phyloP scores from a whole-genome alignment of 2,797 vertebrate genomes.

The Lagorchestes hirsutus region DNA sequence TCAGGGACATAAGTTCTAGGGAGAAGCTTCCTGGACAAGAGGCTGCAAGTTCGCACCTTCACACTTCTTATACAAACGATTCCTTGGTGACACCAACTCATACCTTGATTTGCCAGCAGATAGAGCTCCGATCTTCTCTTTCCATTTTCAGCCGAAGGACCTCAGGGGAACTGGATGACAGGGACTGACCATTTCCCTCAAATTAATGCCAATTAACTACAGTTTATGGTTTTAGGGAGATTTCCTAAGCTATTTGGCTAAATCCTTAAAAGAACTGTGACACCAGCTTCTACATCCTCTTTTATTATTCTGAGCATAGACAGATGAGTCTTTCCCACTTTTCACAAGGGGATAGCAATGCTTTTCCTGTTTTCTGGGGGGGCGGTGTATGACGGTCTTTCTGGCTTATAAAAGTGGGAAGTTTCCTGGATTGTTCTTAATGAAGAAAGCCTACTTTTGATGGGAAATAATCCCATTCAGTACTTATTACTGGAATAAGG shows the following conservation, averaged over 20 bases:
- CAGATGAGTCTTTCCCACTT: background rate
- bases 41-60: conserved; percentile 44
- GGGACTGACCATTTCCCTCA: conserved; percentile 18
- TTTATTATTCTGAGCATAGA: background rate
- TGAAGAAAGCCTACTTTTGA: conserved; percentile 61
- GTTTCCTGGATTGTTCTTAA: conserved; percentile 45
- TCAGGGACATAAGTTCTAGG: conserved; percentile 54
- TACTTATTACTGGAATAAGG: conserved; percentile 25
- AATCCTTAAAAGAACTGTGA: background rate
- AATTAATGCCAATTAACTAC: background rate
- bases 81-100: conserved; percentile 3
- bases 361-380: background rate
- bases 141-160: conserved; percentile 11
- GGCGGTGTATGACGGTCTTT: background rate
- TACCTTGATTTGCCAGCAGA: background rate
- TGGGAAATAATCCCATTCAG: background rate
- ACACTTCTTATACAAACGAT: conserved; percentile 44
- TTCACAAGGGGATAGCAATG: conserved; percentile 42
- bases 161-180: background rate
- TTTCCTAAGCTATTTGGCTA: conserved; percentile 31
- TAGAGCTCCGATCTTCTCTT: conserved; percentile 28
- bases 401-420: conserved; percentile 17
- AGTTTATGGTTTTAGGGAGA: conserved; percentile 12
- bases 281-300: background rate
- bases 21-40: conserved; percentile 49